Evolutionary conservation across 2,888 invertebrate genomes (phyloP).

Genomic region (Chydorus sphaericus): DNA sequence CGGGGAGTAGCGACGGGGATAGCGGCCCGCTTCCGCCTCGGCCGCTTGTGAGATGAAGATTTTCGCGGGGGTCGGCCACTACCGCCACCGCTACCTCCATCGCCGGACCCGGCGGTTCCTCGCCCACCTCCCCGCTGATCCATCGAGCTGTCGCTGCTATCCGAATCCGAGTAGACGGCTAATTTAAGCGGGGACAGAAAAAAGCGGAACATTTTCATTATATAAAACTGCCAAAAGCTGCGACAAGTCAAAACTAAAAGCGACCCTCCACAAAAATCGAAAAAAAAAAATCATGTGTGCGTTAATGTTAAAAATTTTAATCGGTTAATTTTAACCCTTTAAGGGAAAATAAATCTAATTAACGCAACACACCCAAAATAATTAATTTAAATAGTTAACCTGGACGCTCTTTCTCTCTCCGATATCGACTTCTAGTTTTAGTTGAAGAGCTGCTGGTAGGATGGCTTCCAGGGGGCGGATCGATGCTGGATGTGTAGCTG

Average conservation of each 20-base stretch:
- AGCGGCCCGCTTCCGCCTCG: conserved; percentile 54
- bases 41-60: conserved; percentile 51
- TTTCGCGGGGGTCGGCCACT: conserved; percentile 32
- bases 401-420: conserved; percentile 47
- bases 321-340: too few species aligned
- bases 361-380: too few species aligned
- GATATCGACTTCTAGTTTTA: conserved; percentile 41
- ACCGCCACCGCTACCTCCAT: conserved; percentile 29
- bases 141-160: conserved; percentile 69
- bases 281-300: conserved; percentile 11
- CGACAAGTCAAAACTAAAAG: background rate
- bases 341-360: too few species aligned
- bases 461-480: conserved; percentile 34
- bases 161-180: conserved; percentile 71
- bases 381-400: too few species aligned
- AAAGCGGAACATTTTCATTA: too few species aligned
- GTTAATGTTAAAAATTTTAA: too few species aligned
- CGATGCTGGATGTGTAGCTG: conserved; percentile 44
- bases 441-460: conserved; percentile 36
- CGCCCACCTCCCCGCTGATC: conserved; percentile 41
- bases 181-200: background rate
- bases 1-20: conserved; percentile 76
- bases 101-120: conserved; percentile 15
- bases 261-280: conserved; percentile 1
- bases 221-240: background rate